A percentile compares a stretch with the other conserved stretches of the same genome.
phyloP scores from a whole-genome alignment of 1,140 invertebrate genomes.

The Bombus turneri region DNA sequence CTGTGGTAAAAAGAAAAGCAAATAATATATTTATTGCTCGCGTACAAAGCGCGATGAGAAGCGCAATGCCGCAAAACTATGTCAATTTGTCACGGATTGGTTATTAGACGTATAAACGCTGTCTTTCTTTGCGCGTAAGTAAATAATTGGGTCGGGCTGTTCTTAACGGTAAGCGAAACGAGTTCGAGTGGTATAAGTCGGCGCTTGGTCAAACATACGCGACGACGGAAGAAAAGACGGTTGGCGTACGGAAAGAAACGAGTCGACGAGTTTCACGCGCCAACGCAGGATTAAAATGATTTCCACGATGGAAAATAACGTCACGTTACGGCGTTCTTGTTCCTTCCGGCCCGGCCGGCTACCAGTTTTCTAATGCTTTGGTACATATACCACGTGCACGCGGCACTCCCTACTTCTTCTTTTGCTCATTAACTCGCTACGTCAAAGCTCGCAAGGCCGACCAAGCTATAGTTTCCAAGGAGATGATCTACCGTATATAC shows the following conservation, averaged over 20 bases:
- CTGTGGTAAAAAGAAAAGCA: no score
- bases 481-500: constrained; percentile 49
- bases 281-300: constrained; percentile 5
- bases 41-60: no score
- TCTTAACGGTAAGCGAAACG: background rate
- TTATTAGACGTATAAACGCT: background rate
- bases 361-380: constrained; percentile 17
- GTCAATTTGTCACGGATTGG: background rate
- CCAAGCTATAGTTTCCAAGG: constrained; percentile 48
- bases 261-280: background rate
- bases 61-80: no score
- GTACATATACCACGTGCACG: background rate
- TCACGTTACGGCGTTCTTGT: background rate
- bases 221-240: background rate
- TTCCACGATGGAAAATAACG: constrained; percentile 38
- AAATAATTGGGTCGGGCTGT: no score
- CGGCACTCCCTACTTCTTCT: constrained; percentile 2
- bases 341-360: constrained; percentile 28
- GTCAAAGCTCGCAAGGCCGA: constrained; percentile 56
- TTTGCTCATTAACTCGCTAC: constrained; percentile 6
- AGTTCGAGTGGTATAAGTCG: background rate
- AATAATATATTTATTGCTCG: no score
- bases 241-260: background rate
- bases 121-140: background rate
- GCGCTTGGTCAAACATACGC: background rate